A percentile compares a stretch with the other conserved stretches of the same genome.
Conservation (phyloP, 2,888 invertebrate genomes). For the Oasisia sp. region DNA sequence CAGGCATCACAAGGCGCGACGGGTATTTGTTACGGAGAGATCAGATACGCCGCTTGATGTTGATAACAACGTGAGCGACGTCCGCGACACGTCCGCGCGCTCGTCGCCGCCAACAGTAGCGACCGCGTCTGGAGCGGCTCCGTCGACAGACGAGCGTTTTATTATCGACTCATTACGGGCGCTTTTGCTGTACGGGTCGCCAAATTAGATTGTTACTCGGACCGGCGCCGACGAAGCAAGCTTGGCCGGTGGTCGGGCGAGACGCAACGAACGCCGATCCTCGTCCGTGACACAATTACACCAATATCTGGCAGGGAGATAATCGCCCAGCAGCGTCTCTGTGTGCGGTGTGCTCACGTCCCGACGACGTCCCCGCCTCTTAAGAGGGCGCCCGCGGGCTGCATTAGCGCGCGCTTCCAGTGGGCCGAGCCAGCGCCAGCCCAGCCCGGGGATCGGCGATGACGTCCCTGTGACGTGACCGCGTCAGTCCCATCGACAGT, state of each 20-base stretch:
- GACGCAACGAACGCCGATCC: background rate
- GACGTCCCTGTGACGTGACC: background rate
- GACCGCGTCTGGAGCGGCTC: background rate
- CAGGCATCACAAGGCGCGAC: background rate
- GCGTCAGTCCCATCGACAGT: background rate
- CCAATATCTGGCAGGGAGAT: background rate
- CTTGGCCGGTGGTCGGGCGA: background rate
- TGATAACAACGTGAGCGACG: background rate
- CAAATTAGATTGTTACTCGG: background rate
- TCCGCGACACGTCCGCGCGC: background rate
- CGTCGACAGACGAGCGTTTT: background rate
- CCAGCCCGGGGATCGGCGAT: background rate
- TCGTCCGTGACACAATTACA: background rate
- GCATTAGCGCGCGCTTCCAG: background rate
- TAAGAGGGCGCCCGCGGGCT: background rate
- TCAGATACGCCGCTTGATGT: background rate
- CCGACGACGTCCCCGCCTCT: background rate
- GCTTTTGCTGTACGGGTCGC: background rate
- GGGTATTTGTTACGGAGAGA: background rate
- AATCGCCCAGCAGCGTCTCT: background rate
- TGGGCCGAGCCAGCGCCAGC: background rate
- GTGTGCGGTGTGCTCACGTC: background rate
- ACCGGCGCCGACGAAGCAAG: background rate
- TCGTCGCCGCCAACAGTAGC: background rate
- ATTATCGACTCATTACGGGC: conserved; percentile 1